Evolutionary conservation across 2,888 invertebrate species (phyloP).

Genomic region (Anoncus sp.): DNA sequence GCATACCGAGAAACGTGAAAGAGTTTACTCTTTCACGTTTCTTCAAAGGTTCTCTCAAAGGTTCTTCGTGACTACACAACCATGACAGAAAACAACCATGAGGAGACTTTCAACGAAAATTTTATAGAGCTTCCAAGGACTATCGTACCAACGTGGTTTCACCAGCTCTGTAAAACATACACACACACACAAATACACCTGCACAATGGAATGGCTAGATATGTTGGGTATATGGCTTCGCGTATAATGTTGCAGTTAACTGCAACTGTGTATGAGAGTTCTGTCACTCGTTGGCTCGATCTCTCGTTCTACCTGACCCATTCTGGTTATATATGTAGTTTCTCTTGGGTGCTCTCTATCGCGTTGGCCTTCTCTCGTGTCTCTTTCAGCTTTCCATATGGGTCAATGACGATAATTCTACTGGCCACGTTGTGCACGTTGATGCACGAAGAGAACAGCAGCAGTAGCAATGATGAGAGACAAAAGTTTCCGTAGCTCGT

Average conservation of each 20-base stretch:
- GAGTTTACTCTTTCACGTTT: too few relatives aligned
- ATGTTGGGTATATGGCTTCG: slow-evolving; percentile 22
- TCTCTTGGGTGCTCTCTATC: slow-evolving; percentile 7
- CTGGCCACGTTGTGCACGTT: slow-evolving; percentile 4
- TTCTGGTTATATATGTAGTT: background rate
- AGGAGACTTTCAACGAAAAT: slow-evolving; percentile 39
- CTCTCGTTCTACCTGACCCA: background rate
- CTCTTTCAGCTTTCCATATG: slow-evolving; percentile 39
- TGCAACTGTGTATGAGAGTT: slow-evolving; percentile 25
- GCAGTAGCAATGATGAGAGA: too few relatives aligned
- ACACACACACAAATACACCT: background rate
- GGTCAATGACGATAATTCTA: slow-evolving; percentile 47
- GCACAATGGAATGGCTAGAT: background rate
- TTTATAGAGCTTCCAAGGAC: slow-evolving; percentile 40
- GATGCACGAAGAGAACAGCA: slow-evolving; percentile 11
- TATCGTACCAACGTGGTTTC: background rate
- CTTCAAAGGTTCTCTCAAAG: too few relatives aligned
- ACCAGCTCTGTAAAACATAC: slow-evolving; percentile 2
- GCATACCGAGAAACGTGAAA: background rate
- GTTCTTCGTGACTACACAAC: slow-evolving; percentile 3
- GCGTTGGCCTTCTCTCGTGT: slow-evolving; percentile 2
- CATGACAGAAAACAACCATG: too few relatives aligned
- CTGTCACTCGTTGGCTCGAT: slow-evolving; percentile 13
- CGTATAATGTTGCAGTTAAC: slow-evolving; percentile 48
- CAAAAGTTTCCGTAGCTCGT: slow-evolving; percentile 30